Evolutionary conservation across 2,113 vertebrate species (phyloP).

Genomic region (Mirounga angustirostris): DNA sequence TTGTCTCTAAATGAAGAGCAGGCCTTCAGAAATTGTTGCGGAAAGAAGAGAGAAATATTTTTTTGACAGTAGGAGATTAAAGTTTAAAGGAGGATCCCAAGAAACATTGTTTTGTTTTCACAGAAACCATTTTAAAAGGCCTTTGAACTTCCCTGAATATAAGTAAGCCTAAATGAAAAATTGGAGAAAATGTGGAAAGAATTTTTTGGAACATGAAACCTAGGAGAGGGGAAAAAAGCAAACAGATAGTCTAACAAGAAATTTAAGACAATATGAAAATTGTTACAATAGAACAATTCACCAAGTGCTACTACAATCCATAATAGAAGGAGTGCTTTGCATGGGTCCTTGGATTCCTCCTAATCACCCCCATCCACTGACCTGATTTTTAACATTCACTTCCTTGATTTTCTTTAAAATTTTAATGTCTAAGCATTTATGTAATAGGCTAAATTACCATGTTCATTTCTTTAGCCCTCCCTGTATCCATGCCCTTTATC

Average conservation of each 20-base stretch:
- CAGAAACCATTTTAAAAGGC: not conserved
- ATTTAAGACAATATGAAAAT: not conserved
- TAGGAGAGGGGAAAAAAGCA: not conserved
- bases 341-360: not conserved
- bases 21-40: constrained; percentile 10
- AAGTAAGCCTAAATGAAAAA: constrained; percentile 49
- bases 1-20: not conserved
- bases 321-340: too few species aligned
- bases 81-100: not conserved
- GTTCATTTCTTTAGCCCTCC: not conserved
- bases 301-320: not conserved
- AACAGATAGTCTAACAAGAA: not conserved
- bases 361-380: not conserved
- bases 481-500: not conserved
- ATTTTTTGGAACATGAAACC: constrained; percentile 28
- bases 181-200: constrained; percentile 5
- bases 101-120: constrained; percentile 17
- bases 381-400: not conserved
- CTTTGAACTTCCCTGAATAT: not conserved
- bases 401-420: not conserved
- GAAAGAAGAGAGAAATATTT: not conserved
- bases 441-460: not conserved
- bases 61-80: not conserved
- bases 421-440: not conserved
- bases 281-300: not conserved